phyloP scores from a whole-genome alignment of 2,113 vertebrate species.

The Mobula hypostoma region DNA sequence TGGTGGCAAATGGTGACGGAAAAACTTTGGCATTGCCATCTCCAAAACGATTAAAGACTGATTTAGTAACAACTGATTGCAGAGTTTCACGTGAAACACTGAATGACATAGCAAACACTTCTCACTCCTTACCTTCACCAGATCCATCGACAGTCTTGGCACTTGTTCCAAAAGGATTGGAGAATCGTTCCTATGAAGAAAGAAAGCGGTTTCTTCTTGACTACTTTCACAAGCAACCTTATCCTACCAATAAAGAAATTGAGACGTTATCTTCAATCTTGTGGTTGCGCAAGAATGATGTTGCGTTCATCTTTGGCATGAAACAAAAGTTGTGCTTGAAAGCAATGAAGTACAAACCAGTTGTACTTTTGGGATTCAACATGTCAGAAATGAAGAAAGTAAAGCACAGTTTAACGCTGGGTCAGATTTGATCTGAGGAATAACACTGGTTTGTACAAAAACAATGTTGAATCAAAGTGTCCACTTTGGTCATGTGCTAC shows the following conservation, averaged over 20 bases:
- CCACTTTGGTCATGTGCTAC: background rate
- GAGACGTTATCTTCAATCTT: constrained; percentile 69
- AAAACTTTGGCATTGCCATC: constrained; percentile 41
- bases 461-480: background rate
- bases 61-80: background rate
- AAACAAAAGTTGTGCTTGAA: constrained; percentile 77
- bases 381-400: constrained; percentile 78
- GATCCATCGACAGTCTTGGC: constrained; percentile 46
- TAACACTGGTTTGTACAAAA: background rate
- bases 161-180: constrained; percentile 63
- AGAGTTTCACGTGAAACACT: constrained; percentile 40
- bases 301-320: constrained; percentile 71
- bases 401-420: constrained; percentile 61
- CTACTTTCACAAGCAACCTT: constrained; percentile 83
- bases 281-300: constrained; percentile 67
- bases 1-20: constrained; percentile 47
- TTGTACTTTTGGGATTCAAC: constrained; percentile 81
- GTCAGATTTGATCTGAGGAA: background rate
- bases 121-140: background rate
- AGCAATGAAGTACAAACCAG: constrained; percentile 64
- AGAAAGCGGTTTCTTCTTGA: constrained; percentile 75
- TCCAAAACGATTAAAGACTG: constrained; percentile 47
- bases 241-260: constrained; percentile 72
- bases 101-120: constrained; percentile 52
- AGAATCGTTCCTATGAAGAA: constrained; percentile 61